phyloP scores from a whole-genome alignment of 2,113 vertebrate genomes.

The Muntiacus muntjak region DNA sequence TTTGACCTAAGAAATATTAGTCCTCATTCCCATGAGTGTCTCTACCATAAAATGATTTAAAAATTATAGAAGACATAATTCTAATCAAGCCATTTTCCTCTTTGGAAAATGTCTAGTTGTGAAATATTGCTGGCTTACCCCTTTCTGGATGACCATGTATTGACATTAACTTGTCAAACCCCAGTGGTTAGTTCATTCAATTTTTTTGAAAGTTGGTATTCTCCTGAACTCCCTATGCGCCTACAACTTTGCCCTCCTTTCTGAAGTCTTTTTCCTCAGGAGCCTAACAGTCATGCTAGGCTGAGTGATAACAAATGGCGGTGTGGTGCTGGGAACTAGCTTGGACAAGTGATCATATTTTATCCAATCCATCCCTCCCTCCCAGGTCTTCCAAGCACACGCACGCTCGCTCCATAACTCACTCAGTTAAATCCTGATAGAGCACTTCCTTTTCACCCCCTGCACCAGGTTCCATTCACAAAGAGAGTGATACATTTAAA shows the following conservation, averaged over 20 bases:
- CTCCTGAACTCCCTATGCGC: background rate
- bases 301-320: background rate
- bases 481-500: background rate
- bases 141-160: background rate
- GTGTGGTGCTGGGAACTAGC: background rate
- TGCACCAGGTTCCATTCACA: slow-evolving; percentile 11
- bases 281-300: background rate
- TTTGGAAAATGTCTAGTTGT: background rate
- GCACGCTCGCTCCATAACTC: slow-evolving; percentile 8
- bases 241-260: background rate
- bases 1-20: background rate
- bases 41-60: background rate
- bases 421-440: slow-evolving; percentile 45
- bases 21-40: background rate
- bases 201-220: background rate
- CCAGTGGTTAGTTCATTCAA: background rate
- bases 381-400: background rate
- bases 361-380: slow-evolving; percentile 8
- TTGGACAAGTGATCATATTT: slow-evolving; percentile 10
- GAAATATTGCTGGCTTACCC: background rate
- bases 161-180: background rate
- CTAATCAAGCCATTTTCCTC: background rate
- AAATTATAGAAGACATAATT: background rate
- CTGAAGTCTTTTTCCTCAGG: background rate
- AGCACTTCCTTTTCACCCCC: slow-evolving; percentile 31